Base-by-base conservation (phyloP, 2,888 invertebrate genomes). In the Criorhina ranunculi region DNA sequence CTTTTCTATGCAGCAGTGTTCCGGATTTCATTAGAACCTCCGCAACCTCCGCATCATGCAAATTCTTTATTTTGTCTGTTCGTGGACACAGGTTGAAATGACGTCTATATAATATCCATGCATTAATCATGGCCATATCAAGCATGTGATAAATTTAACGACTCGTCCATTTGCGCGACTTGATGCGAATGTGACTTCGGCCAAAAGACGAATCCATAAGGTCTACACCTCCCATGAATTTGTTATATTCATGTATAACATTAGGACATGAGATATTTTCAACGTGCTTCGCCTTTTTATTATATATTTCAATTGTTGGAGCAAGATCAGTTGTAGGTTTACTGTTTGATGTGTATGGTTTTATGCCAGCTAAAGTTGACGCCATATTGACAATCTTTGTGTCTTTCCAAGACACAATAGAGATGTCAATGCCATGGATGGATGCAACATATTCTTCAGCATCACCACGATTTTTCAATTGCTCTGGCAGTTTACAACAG, bases 351-450 rank as follows among this genome's bases (percentile, higher is more conserved):
- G 62, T 2, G 67, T 59, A 66, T 49, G 72, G 72, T 29, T 49
- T 15, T 11, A 51, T 53, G 62, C 67, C 66, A 24, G 29, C 66
- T 17, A 69, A 49, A 1, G 70, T 62, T 5, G 62, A 77, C 35
- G 67, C 49, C 59, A 77, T 69, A 46, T 57, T 81, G 0, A 79
- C 78, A 35, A 64, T 35, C 53, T 77, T 86, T 8, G 77, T 86
- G 64, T 80, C 83, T 42, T 60, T 72, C 72, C 79, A 83, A 51
- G 82, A 59, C 12, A 82, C 64, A 64, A 57, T 77, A 5, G 67
- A 55, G 4, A 86, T 42, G n/a, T 73, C 57, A 15, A 86, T 66
- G 66, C 72, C 75, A 44, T 79, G 51, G 51, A 75, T 57, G 2
- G 64, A 40, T 37, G 33, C 75, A 11, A 66, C 31, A 49, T 66